A percentile compares a stretch with the other conserved stretches of the same genome.
Evolutionary conservation across 2,113 vertebrate species (phyloP).

Genomic region (Reinhardtius hippoglossoides): DNA sequence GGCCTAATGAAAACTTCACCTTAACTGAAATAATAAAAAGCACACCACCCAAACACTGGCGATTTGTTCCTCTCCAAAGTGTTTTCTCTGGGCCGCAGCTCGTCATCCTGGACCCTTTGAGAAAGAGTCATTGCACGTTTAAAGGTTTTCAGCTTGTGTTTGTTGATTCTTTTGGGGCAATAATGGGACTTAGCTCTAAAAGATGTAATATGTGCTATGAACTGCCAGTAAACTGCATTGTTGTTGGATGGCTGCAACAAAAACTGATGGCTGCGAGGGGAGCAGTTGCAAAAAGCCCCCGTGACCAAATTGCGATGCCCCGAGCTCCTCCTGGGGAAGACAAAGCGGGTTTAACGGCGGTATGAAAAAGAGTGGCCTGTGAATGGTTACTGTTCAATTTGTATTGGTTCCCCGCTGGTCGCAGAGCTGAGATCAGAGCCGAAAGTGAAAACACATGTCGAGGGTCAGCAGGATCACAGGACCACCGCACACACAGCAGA

Average conservation of each 20-base stretch:
- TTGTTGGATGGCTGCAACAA: conserved; percentile 28
- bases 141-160: conserved; percentile 27
- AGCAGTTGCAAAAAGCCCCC: neutral
- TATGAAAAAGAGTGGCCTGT: conserved; percentile 93
- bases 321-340: conserved; percentile 85
- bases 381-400: conserved; percentile 99
- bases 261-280: neutral
- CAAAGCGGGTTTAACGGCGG: conserved; percentile 93
- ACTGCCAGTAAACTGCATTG: conserved; percentile 46
- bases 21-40: conserved; percentile 79
- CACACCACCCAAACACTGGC: conserved; percentile 66
- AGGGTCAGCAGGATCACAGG: conserved; percentile 98
- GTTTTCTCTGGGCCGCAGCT: conserved; percentile 60
- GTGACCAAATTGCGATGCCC: conserved; percentile 84
- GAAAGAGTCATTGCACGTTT: neutral
- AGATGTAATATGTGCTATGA: conserved; percentile 33
- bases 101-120: conserved; percentile 32
- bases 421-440: conserved; percentile 99
- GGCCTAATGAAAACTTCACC: conserved; percentile 79
- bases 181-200: conserved; percentile 20
- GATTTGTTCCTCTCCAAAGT: conserved; percentile 64
- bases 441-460: conserved; percentile 99
- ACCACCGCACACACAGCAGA: conserved; percentile 95
- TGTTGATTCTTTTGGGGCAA: neutral
- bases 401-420: conserved; percentile 99